Evolutionary conservation across 2,888 invertebrate genomes (phyloP).

Genomic region (Tholera decimalis): DNA sequence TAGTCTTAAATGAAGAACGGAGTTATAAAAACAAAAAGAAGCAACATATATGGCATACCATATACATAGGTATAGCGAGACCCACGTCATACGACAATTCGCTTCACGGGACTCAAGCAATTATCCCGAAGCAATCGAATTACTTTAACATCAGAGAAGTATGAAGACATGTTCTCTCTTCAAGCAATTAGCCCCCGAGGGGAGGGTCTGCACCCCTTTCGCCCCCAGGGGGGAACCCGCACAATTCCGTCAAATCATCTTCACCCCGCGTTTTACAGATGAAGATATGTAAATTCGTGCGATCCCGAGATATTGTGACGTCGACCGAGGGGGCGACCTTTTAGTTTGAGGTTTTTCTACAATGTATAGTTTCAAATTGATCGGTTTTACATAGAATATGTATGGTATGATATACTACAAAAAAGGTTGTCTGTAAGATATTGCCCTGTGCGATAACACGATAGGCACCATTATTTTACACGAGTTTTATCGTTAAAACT

Average conservation of each 20-base stretch:
- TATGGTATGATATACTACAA: slow-evolving; percentile 25
- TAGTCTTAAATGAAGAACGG: too few relatives aligned
- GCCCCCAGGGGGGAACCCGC: slow-evolving; percentile 65
- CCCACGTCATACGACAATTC: slow-evolving; percentile 51
- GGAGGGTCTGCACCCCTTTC: slow-evolving; percentile 54
- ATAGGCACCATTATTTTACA: too few relatives aligned
- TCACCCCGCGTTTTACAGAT: slow-evolving; percentile 86
- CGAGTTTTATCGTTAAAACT: too few relatives aligned
- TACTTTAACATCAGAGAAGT: slow-evolving; percentile 84
- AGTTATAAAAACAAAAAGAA: slow-evolving; percentile 9
- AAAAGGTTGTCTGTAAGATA: too few relatives aligned
- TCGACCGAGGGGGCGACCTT: slow-evolving; percentile 66
- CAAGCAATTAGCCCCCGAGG: slow-evolving; percentile 75
- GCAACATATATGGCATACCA: slow-evolving; percentile 4
- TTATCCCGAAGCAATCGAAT: slow-evolving; percentile 87
- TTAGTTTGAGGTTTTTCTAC: slow-evolving; percentile 58
- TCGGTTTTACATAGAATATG: slow-evolving; percentile 32
- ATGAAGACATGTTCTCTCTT: slow-evolving; percentile 86
- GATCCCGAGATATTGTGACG: slow-evolving; percentile 77
- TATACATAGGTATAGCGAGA: slow-evolving; percentile 4
- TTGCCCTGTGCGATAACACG: too few relatives aligned
- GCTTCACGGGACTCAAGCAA: slow-evolving; percentile 66
- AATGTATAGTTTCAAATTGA: slow-evolving; percentile 36
- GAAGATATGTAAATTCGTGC: slow-evolving; percentile 88
- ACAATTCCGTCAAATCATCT: slow-evolving; percentile 87